These are phyloP conservation scores for Galerucella calmariensis DNA, from an alignment of 2,888 invertebrate species.

Conservation along the genomic window DNA sequence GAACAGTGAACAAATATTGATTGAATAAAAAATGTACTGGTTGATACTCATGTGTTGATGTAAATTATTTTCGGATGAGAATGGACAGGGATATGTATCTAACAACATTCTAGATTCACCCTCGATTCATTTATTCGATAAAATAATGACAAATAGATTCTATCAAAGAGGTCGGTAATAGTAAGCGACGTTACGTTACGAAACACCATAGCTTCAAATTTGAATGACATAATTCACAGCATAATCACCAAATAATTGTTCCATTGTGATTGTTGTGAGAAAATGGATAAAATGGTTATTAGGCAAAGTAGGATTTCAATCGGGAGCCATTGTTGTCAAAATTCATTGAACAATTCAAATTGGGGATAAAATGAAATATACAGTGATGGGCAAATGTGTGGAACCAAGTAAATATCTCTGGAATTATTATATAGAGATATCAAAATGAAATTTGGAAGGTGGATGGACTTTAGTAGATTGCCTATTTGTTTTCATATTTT, in stretches of 20 bases:
- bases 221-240: constrained; percentile 29
- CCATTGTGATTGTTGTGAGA: constrained; percentile 25
- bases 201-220: neutral
- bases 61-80: too few species aligned
- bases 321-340: constrained; percentile 1
- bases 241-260: constrained; percentile 32
- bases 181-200: neutral
- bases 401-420: too few species aligned
- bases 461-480: too few species aligned
- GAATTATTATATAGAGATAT: too few species aligned
- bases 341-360: neutral
- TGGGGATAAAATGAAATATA: neutral
- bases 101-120: neutral
- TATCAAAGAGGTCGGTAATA: neutral
- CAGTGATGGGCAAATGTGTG: too few species aligned
- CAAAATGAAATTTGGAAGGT: too few species aligned
- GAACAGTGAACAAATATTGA: too few species aligned
- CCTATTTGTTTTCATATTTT: too few species aligned
- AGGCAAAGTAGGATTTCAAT: constrained; percentile 25
- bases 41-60: too few species aligned
- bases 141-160: neutral
- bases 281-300: constrained; percentile 24
- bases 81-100: neutral
- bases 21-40: too few species aligned
- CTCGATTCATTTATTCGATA: neutral